phyloP scores from a whole-genome alignment of 2,888 invertebrate species.

The Leucoma salicis region DNA sequence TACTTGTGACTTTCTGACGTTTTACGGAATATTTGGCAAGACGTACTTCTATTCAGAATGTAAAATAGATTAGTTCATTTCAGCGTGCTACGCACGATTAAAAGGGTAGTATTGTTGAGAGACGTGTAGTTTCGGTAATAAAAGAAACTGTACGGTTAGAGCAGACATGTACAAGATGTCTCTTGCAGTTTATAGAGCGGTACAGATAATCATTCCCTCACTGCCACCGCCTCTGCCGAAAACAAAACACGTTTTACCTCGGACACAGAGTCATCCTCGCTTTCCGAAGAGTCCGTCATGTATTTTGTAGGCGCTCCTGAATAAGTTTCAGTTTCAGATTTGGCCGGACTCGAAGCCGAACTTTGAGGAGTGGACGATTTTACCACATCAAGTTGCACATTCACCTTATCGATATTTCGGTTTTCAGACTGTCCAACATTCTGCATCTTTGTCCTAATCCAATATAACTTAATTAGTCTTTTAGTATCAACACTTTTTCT shows the following conservation, averaged over 20 bases:
- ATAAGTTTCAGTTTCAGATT: conserved; percentile 93
- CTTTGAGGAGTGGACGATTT: conserved; percentile 92
- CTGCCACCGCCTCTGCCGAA: conserved; percentile 79
- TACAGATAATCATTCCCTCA: conserved; percentile 80
- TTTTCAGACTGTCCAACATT: conserved; percentile 94
- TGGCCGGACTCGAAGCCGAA: conserved; percentile 91
- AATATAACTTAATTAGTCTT: conserved; percentile 80
- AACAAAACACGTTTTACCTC: conserved; percentile 90
- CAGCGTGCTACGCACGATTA: conserved; percentile 59
- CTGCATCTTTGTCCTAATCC: conserved; percentile 92
- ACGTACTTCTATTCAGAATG: conserved; percentile 72
- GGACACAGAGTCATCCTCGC: conserved; percentile 97
- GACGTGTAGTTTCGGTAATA: conserved; percentile 50
- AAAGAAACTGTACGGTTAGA: conserved; percentile 64
- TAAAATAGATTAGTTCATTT: conserved; percentile 61
- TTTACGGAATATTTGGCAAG: conserved; percentile 82
- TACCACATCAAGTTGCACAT: conserved; percentile 86
- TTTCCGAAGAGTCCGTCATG: conserved; percentile 97
- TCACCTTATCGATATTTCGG: conserved; percentile 91
- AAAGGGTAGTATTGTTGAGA: conserved; percentile 44
- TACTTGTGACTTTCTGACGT: conserved; percentile 82
- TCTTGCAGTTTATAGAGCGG: conserved; percentile 85
- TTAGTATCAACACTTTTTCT: conserved; percentile 79
- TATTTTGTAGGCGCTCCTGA: conserved; percentile 92
- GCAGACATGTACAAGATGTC: conserved; percentile 84